Base-by-base conservation (phyloP, 2,888 invertebrate species). In the Erpobdella octoculata region DNA sequence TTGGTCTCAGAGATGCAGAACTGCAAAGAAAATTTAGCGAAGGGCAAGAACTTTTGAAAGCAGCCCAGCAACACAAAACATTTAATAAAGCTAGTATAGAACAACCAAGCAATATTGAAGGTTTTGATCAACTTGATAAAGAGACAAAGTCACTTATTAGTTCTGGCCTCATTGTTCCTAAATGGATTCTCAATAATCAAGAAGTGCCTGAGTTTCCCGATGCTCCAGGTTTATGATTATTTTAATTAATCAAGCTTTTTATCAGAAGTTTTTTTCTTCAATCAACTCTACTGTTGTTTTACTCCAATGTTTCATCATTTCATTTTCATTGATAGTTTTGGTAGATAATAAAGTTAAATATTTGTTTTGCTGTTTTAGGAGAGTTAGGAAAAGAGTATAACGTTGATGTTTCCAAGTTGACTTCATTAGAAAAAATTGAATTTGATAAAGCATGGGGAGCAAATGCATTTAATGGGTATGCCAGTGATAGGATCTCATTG, bases 381-480 rank as follows among this genome's bases (percentile, higher is more conserved):
- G 94, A 94, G 84, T 88, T 91, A 86, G 95, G 94, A 21, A 89
- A 89, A 83, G 89, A 93, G 15, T 92, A 95, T 12, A 86, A 88
- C n/a, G 86, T 96, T 76, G 91, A 93, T 68, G 87, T 91, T 81
- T 92, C 94, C 80, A 79, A 78, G 58, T 86, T 97, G 79, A 88
- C 91, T 64, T 88, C 88, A 0, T 93, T 93, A 66, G 88, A 92
- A 75, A 91, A 92, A 83, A 89, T 89, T 79, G 88, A 91, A 74
- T 93, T 92, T 74, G 91, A 94, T 77, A 91, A 92, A 78, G 97
- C 97, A 37, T 97, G 96, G 94, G 87, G 90, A 84, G 92, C 93
- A 82, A 97, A 98, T 84, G 97, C 97, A 25, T 98, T 98, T 86
- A 98, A 98, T 86, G 95, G 97, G 85, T 98, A 96, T 82, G 93